phyloP scores from a whole-genome alignment of 2,888 invertebrate species.

The Germaria angustata region DNA sequence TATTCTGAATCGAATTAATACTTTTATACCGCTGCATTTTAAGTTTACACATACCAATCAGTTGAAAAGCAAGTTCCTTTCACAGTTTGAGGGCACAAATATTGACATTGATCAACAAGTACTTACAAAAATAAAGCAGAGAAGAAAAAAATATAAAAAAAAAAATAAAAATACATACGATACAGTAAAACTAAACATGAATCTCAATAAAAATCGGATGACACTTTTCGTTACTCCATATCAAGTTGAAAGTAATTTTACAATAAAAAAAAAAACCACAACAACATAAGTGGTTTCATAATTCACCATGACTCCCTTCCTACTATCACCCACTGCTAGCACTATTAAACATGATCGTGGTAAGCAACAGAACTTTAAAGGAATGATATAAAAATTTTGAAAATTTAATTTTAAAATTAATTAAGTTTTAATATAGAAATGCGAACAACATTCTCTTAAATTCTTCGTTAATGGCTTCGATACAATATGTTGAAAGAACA shows the following conservation, averaged over 20 bases:
- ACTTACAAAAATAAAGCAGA: slow-evolving; percentile 14
- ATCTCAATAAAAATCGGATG: slow-evolving; percentile 51
- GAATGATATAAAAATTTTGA: background rate
- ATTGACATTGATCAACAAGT: slow-evolving; percentile 59
- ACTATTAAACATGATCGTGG: background rate
- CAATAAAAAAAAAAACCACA: slow-evolving; percentile 8
- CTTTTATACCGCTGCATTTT: background rate
- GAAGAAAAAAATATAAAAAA: background rate
- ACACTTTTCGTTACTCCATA: slow-evolving; percentile 26
- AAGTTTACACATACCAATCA: background rate
- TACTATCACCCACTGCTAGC: background rate
- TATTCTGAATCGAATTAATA: too few relatives aligned
- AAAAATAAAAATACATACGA: background rate
- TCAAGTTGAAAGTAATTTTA: slow-evolving; percentile 27
- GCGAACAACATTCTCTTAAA: background rate
- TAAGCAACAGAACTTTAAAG: background rate
- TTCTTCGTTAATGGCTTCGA: too few relatives aligned
- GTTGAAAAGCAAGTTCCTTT: slow-evolving; percentile 3
- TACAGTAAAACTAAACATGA: background rate
- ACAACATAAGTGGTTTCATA: slow-evolving; percentile 41
- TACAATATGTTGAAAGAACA: background rate
- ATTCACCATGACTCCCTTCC: background rate
- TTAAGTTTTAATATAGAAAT: background rate
- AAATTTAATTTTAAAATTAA: background rate
- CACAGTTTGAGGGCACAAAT: slow-evolving; percentile 45